Percentiles rank a stretch among this genome's conserved stretches.
phyloP scores from a whole-genome alignment of 2,888 invertebrate genomes.

The Megastigmus dorsalis region DNA sequence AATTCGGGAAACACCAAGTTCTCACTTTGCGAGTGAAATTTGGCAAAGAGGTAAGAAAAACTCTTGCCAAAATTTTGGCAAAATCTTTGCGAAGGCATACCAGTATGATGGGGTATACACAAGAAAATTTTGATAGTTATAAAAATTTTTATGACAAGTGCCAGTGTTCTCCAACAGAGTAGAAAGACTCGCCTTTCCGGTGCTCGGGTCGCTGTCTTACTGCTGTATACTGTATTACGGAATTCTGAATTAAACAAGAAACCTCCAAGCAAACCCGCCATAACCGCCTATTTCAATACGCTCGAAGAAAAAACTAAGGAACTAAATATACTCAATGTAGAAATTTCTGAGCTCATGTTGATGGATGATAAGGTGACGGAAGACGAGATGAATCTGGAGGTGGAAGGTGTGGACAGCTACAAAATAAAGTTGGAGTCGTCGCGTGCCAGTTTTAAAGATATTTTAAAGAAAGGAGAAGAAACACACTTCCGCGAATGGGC shows the following conservation, averaged over 20 bases:
- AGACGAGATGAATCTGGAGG: background rate
- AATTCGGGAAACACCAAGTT: no score
- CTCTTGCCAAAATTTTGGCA: no score
- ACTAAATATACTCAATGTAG: background rate
- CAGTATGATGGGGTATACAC: no score
- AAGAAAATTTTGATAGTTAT: no score
- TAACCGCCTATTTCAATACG: background rate
- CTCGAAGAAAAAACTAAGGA: background rate
- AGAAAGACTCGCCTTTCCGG: no score
- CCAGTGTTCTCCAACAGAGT: no score
- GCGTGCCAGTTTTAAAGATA: background rate
- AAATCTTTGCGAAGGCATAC: no score
- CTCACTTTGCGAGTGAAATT: no score
- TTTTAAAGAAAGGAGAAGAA: background rate
- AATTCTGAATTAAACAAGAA: background rate
- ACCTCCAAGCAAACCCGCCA: background rate
- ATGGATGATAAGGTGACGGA: background rate
- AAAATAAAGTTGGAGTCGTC: background rate
- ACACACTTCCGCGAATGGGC: background rate
- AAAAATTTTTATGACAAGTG: no score
- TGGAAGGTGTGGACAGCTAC: background rate
- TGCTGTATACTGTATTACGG: no score
- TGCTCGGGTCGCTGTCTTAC: no score
- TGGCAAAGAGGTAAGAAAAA: no score
- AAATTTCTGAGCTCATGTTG: background rate